Conservation (phyloP, 1,140 invertebrate genomes). For the Camponotus pennsylvanicus region DNA sequence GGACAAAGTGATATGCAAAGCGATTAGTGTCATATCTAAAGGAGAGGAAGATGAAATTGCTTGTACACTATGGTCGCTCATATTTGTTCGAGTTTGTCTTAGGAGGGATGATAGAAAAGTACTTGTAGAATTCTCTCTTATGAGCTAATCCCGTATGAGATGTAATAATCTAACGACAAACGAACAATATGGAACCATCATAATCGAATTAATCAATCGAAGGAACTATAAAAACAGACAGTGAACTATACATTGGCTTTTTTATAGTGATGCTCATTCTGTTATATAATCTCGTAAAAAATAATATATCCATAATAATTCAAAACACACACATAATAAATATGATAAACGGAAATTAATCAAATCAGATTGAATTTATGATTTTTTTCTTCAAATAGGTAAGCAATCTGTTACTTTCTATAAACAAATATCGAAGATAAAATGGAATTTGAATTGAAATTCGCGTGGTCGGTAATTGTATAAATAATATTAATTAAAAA, state of each 20-base stretch:
- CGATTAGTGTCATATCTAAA: constrained; percentile 19
- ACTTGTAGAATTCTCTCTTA: neutral
- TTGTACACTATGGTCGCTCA: neutral
- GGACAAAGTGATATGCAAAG: constrained; percentile 41
- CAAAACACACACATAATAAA: too few species aligned
- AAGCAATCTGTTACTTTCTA: neutral
- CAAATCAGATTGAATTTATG: neutral
- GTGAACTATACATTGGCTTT: too few species aligned
- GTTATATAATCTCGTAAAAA: too few species aligned
- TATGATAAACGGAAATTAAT: too few species aligned
- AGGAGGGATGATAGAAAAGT: neutral
- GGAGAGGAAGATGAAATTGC: neutral
- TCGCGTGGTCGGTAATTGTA: neutral
- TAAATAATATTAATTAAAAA: too few species aligned
- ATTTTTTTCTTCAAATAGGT: neutral
- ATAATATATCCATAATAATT: too few species aligned
- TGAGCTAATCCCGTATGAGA: neutral
- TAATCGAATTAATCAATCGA: too few species aligned
- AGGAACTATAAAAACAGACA: too few species aligned
- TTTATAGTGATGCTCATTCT: too few species aligned
- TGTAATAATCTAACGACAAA: neutral
- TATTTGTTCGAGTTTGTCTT: constrained; percentile 26
- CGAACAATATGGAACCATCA: neutral
- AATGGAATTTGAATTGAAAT: neutral
- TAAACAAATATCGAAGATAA: neutral